phyloP scores from a whole-genome alignment of 2,113 vertebrate genomes.

The Takifugu bimaculatus region DNA sequence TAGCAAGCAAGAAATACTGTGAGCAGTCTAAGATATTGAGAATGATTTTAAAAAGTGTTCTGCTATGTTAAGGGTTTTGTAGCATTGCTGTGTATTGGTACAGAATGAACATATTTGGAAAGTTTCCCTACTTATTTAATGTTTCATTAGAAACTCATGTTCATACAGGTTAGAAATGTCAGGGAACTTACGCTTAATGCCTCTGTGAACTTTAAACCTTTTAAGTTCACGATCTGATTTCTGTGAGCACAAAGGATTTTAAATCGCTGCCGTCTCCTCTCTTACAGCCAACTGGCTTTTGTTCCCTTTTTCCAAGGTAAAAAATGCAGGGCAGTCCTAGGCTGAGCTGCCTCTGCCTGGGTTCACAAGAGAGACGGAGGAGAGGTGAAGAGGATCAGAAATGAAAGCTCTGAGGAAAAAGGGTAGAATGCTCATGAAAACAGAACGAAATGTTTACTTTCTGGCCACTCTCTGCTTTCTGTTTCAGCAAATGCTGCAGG shows the following conservation, averaged over 20 bases:
- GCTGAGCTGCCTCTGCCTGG: constrained; percentile 11
- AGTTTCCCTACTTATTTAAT: neutral
- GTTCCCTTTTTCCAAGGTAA: constrained; percentile 51
- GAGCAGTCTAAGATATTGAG: too few species aligned
- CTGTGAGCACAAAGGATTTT: neutral
- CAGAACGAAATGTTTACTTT: constrained; percentile 24
- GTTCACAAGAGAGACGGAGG: constrained; percentile 3
- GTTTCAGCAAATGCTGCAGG: constrained; percentile 27
- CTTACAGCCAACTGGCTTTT: constrained; percentile 57
- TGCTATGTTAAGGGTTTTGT: too few species aligned
- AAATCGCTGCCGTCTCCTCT: constrained; percentile 1
- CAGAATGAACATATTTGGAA: neutral
- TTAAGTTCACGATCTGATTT: too few species aligned
- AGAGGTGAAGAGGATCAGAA: constrained; percentile 16
- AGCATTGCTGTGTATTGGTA: neutral
- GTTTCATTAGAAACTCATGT: too few species aligned
- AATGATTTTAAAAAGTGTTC: too few species aligned
- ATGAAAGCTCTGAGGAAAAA: neutral
- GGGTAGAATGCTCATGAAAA: constrained; percentile 16
- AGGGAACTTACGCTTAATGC: neutral
- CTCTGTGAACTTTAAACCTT: constrained; percentile 1
- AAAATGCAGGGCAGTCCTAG: constrained; percentile 49
- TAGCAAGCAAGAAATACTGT: too few species aligned
- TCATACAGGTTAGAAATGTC: neutral
- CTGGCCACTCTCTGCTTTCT: constrained; percentile 44